phyloP scores from a whole-genome alignment of 2,797 vertebrate species.

The Myotis pilosus region DNA sequence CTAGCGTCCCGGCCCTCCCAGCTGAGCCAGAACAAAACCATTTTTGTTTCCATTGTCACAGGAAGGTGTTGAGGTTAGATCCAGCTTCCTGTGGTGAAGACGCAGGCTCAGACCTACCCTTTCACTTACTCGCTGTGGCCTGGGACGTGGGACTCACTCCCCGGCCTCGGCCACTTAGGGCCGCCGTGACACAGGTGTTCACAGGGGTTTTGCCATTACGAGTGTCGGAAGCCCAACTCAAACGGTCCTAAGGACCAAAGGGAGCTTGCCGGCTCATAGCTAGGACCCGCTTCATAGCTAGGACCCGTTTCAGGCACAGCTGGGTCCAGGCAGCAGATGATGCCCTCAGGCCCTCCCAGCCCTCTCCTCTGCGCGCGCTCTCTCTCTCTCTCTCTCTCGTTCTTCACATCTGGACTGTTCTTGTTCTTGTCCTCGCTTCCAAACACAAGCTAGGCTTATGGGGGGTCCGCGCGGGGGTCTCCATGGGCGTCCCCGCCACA shows the following conservation, averaged over 20 bases:
- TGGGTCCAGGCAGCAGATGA: neutral
- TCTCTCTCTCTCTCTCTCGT: too few relatives aligned
- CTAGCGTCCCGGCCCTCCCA: too few relatives aligned
- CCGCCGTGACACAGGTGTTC: neutral
- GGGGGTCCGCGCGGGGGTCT: neutral
- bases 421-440: neutral
- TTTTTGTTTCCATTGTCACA: too few relatives aligned
- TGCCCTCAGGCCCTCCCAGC: rapidly evolving
- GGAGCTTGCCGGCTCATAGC: neutral
- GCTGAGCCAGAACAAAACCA: neutral
- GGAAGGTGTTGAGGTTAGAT: neutral
- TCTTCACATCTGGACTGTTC: rapidly evolving
- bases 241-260: neutral
- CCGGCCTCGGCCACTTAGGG: neutral
- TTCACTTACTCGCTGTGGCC: neutral
- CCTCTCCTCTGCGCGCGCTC: rapidly evolving
- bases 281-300: neutral
- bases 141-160: neutral
- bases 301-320: neutral
- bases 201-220: neutral
- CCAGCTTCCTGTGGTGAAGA: neutral
- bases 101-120: neutral
- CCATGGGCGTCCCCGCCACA: neutral
- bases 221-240: neutral
- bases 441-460: neutral